Evolutionary conservation across 2,113 vertebrate species (phyloP).

Genomic region (Tringa solitaria): DNA sequence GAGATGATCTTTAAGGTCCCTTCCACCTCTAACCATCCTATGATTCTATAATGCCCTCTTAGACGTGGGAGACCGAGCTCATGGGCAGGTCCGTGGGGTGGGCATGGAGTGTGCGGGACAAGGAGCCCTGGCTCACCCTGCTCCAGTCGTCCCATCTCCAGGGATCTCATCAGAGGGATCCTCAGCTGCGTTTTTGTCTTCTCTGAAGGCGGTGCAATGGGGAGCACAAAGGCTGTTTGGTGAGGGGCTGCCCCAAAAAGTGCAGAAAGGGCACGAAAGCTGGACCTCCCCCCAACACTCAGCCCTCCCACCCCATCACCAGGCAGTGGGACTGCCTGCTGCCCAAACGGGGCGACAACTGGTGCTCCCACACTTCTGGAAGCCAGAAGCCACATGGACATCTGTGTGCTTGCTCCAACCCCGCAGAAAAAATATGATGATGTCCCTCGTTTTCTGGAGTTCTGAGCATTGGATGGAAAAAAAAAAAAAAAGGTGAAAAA

Average conservation of each 20-base stretch:
- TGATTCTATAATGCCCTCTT: neutral
- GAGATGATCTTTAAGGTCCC: too few relatives aligned
- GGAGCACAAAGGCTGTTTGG: neutral
- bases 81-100: neutral
- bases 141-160: neutral
- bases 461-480: neutral
- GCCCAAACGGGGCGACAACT: rapidly evolving
- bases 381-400: neutral
- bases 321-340: neutral
- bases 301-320: neutral
- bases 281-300: neutral
- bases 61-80: neutral
- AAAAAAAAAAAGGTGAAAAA: rapidly evolving
- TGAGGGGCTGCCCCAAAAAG: neutral
- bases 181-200: neutral
- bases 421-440: rapidly evolving
- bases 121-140: neutral
- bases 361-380: neutral
- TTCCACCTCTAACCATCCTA: too few relatives aligned
- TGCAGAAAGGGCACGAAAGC: neutral
- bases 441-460: neutral
- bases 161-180: neutral
- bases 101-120: rapidly evolving
- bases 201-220: neutral
- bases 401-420: neutral